phyloP scores from a whole-genome alignment of 2,797 vertebrate species.

The Sebastiscus albofasciatus region DNA sequence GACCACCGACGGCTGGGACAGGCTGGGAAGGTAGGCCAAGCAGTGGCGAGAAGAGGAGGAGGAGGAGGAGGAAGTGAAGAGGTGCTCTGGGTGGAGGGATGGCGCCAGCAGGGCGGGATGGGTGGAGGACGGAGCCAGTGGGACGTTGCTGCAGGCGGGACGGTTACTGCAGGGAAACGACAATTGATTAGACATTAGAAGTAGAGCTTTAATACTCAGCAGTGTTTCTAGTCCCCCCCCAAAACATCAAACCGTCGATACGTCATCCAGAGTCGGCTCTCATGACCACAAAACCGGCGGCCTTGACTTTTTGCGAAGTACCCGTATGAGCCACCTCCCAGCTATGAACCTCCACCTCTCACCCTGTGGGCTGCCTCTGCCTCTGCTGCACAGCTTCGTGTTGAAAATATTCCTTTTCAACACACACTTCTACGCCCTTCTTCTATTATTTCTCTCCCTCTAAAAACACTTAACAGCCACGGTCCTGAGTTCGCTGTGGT shows the following conservation, averaged over 20 bases:
- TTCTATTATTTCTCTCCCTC: conserved; percentile 4
- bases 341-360: not conserved
- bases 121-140: conserved; percentile 7
- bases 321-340: too few relatives aligned
- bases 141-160: not conserved
- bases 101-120: conserved; percentile 48
- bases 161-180: conserved; percentile 14
- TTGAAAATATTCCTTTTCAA: conserved; percentile 26
- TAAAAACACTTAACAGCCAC: conserved; percentile 32
- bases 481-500: conserved; percentile 24
- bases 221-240: too few relatives aligned
- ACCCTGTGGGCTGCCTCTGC: conserved; percentile 3
- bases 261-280: too few relatives aligned
- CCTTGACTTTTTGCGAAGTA: too few relatives aligned
- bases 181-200: not conserved
- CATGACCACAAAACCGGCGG: too few relatives aligned
- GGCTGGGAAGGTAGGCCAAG: conserved; percentile 83
- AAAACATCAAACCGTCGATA: too few relatives aligned
- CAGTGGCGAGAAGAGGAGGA: conserved; percentile 68
- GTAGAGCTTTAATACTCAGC: not conserved
- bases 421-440: conserved; percentile 4
- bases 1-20: conserved; percentile 88
- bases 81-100: conserved; percentile 59
- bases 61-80: conserved; percentile 41
- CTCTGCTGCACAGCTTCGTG: not conserved